Percentiles rank a stretch among this genome's conserved stretches.
Evolutionary conservation across 2,888 invertebrate species (phyloP).

Genomic region (Keiferia lycopersicella): DNA sequence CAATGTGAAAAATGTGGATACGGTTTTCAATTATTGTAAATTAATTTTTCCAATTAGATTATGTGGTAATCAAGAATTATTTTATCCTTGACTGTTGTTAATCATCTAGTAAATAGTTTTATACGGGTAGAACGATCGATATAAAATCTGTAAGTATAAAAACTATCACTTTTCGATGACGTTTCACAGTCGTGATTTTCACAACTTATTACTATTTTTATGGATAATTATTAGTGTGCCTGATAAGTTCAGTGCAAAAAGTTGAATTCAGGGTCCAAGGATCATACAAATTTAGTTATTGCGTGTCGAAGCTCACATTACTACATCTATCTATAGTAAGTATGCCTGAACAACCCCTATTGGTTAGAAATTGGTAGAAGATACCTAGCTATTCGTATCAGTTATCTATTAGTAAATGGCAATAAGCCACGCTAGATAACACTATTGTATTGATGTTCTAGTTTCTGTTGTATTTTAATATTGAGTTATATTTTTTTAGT

Average conservation of each 20-base stretch:
- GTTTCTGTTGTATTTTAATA: neutral
- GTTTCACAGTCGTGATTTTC: constrained; percentile 20
- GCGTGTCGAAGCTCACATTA: neutral
- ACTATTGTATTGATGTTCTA: neutral
- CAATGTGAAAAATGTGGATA: constrained; percentile 10
- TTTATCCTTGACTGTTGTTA: neutral
- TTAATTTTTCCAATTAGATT: neutral
- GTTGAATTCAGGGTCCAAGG: neutral
- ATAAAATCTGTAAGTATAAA: constrained; percentile 4
- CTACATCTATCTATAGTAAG: neutral
- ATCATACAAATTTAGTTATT: neutral
- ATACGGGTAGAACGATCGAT: neutral
- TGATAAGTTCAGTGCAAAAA: neutral
- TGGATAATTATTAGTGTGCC: neutral
- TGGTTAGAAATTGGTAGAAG: neutral
- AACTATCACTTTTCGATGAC: constrained; percentile 19
- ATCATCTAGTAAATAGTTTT: neutral
- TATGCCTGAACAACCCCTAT: neutral
- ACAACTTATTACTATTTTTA: neutral
- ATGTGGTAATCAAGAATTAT: constrained; percentile 7
- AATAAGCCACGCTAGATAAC: neutral
- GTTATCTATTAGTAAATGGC: neutral
- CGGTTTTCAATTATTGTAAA: neutral
- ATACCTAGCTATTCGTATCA: neutral
- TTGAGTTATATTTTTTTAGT: no score